These are phyloP conservation scores for Lasiurus cinereus DNA, from an alignment of 2,113 vertebrate genomes.

Conservation along the genomic window DNA sequence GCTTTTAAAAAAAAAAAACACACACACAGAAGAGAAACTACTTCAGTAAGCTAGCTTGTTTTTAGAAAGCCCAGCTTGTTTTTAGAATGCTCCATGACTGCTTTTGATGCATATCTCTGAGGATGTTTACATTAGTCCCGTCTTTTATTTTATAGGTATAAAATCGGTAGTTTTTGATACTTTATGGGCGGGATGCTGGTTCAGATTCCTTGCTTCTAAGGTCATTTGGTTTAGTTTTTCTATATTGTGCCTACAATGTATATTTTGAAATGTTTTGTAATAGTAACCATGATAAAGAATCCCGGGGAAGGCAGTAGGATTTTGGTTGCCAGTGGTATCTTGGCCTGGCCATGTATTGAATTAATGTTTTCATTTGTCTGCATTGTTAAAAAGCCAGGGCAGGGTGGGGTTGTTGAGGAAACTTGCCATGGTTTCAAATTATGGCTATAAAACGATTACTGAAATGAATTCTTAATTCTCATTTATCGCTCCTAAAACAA, in stretches of 20 bases:
- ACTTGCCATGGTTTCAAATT: slow-evolving; percentile 11
- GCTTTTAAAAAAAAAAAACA: not conserved
- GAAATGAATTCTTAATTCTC: slow-evolving; percentile 25
- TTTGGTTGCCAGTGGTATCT: slow-evolving; percentile 35
- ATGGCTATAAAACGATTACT: not conserved
- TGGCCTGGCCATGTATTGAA: not conserved
- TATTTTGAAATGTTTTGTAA: slow-evolving; percentile 14
- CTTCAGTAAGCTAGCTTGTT: not conserved
- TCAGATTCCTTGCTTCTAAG: not conserved
- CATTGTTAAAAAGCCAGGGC: not conserved
- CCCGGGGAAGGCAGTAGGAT: not conserved
- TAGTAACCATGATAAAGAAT: slow-evolving; percentile 34
- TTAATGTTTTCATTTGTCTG: slow-evolving; percentile 24
- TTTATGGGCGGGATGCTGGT: slow-evolving; percentile 9
- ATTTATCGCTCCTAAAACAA: not conserved
- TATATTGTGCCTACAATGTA: not conserved
- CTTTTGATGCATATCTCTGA: not conserved
- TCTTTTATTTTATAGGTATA: not conserved
- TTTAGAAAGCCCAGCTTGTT: not conserved
- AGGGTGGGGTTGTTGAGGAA: not conserved
- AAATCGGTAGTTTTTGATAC: not conserved
- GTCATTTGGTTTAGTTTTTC: not conserved
- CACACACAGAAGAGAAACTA: not conserved
- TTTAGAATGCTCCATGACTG: not conserved
- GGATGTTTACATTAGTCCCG: not conserved